Evolutionary conservation across 2,888 invertebrate species (phyloP).

Genomic region (Eupithecia abbreviata): DNA sequence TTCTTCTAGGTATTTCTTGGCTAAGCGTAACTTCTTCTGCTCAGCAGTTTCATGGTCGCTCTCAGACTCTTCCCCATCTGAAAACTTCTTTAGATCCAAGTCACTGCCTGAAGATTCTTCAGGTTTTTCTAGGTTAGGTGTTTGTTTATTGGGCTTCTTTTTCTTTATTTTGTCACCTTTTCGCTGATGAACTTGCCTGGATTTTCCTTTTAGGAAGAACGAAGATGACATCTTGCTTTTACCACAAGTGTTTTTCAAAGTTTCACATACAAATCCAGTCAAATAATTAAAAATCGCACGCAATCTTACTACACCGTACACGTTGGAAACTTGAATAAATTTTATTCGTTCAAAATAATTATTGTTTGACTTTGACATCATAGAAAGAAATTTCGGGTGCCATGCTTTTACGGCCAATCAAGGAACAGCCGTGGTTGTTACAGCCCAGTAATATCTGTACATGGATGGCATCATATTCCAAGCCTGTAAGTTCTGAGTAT

Average conservation of each 20-base stretch:
- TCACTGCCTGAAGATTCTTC: slow-evolving; percentile 87
- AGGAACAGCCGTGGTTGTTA: too few relatives aligned
- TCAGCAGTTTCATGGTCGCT: slow-evolving; percentile 92
- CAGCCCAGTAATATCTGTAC: too few relatives aligned
- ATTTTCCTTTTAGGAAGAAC: slow-evolving; percentile 85
- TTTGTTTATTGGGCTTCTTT: slow-evolving; percentile 67
- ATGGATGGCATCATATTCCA: too few relatives aligned
- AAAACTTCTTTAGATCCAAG: slow-evolving; percentile 84
- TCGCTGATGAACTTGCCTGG: slow-evolving; percentile 81
- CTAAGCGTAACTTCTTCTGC: slow-evolving; percentile 94
- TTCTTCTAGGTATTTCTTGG: slow-evolving; percentile 94
- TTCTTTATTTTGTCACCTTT: slow-evolving; percentile 77
- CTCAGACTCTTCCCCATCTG: slow-evolving; percentile 77
- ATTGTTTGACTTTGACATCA: not conserved
- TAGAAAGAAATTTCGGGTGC: too few relatives aligned
- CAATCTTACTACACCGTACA: slow-evolving; percentile 9
- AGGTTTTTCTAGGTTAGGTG: slow-evolving; percentile 78
- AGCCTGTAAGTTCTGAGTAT: too few relatives aligned
- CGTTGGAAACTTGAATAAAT: slow-evolving; percentile 22
- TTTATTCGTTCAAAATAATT: not conserved
- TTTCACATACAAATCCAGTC: slow-evolving; percentile 13
- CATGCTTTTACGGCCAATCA: too few relatives aligned
- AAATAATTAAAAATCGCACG: slow-evolving; percentile 13
- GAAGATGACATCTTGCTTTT: slow-evolving; percentile 79
- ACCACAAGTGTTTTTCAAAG: slow-evolving; percentile 1